Conservation (phyloP, 1,140 invertebrate genomes). For the Scaptomyza graminum region DNA sequence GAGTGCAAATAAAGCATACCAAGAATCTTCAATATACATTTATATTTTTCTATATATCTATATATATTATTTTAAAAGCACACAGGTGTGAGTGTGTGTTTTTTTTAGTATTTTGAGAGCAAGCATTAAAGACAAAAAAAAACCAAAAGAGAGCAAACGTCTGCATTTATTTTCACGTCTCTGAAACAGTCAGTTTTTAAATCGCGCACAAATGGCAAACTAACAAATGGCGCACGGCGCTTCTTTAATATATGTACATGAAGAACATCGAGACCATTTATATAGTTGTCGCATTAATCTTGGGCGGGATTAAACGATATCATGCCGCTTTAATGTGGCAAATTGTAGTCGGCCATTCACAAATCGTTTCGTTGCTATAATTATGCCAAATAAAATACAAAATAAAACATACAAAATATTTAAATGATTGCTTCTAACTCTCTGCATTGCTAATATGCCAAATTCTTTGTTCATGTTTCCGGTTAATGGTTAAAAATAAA, state of each 20-base stretch:
- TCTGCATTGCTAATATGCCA: constrained; percentile 8
- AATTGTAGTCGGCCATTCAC: constrained; percentile 44
- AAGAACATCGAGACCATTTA: constrained; percentile 26
- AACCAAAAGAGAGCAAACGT: not conserved
- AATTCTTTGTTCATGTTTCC: constrained; percentile 47
- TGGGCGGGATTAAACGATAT: constrained; percentile 51
- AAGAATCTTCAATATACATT: constrained; percentile 49
- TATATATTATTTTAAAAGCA: not conserved
- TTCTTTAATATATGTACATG: constrained; percentile 24
- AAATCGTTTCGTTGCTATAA: constrained; percentile 50
- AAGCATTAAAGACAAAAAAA: not conserved
- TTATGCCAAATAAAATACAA: constrained; percentile 34
- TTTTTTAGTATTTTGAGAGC: not conserved
- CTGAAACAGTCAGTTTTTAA: not conserved
- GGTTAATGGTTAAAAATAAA: constrained; percentile 46
- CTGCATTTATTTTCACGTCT: constrained; percentile 2
- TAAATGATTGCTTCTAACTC: constrained; percentile 20
- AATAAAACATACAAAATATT: constrained; percentile 1
- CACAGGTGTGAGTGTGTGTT: not conserved
- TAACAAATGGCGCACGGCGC: constrained; percentile 35
- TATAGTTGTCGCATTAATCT: constrained; percentile 57
- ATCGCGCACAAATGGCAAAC: constrained; percentile 17
- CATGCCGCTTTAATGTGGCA: constrained; percentile 42
- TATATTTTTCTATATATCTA: constrained; percentile 29
- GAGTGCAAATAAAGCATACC: constrained; percentile 51